Percentiles rank a stretch among this genome's conserved stretches.
phyloP scores from a whole-genome alignment of 2,113 vertebrate species.

The Tetrao urogallus region DNA sequence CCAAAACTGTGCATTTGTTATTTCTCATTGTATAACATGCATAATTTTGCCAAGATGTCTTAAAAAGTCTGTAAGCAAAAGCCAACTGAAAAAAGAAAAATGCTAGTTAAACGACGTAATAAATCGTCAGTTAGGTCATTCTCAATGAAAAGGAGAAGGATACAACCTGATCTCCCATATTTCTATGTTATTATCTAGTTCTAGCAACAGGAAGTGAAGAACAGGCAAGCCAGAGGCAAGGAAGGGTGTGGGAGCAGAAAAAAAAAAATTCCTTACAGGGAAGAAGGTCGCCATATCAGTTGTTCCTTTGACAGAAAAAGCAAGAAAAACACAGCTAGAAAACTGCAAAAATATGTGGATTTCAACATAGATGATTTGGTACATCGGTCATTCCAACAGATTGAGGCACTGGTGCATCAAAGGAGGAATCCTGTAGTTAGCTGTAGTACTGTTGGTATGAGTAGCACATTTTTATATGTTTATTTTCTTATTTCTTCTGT shows the following conservation, averaged over 20 bases:
- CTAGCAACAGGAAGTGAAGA: background rate
- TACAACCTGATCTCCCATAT: background rate
- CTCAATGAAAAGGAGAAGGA: background rate
- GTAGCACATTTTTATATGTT: background rate
- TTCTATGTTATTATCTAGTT: background rate
- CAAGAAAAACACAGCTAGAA: background rate
- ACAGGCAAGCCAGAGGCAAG: background rate
- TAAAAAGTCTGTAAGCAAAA: background rate
- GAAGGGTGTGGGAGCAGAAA: accelerated
- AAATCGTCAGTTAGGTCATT: background rate
- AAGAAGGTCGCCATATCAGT: background rate
- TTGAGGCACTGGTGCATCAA: background rate
- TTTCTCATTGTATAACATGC: background rate
- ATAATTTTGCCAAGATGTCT: background rate
- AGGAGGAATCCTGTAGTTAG: background rate
- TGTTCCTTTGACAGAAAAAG: background rate
- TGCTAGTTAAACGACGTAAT: background rate
- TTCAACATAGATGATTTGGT: background rate
- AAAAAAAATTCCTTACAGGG: background rate
- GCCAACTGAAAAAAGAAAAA: background rate
- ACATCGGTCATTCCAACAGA: background rate
- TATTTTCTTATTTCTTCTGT: background rate
- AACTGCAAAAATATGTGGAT: background rate
- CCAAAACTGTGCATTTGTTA: background rate
- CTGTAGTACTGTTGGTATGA: background rate